Evolutionary conservation across 2,113 vertebrate species (phyloP).

Genomic region (Saguinus midas): DNA sequence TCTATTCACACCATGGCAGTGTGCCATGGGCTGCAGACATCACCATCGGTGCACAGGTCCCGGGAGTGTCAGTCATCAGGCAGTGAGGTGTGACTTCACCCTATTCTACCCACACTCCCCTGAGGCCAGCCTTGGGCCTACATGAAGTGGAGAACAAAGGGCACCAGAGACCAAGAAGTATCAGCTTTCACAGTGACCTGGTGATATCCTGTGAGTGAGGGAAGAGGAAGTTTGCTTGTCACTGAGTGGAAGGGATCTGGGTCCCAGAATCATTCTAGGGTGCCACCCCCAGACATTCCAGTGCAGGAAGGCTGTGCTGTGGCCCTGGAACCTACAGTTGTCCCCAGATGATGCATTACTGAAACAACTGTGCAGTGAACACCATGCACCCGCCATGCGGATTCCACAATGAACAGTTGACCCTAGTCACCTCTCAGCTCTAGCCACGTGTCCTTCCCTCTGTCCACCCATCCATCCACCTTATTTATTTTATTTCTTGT

Average conservation of each 20-base stretch:
- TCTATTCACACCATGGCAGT: not conserved
- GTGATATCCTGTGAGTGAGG: not conserved
- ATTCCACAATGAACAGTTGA: not conserved
- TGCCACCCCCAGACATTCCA: too few species aligned
- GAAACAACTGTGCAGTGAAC: not conserved
- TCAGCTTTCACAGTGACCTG: not conserved
- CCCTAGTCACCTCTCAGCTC: too few species aligned
- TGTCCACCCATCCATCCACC: too few species aligned
- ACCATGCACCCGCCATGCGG: not conserved
- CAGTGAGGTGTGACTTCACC: not conserved
- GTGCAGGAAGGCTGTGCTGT: not conserved
- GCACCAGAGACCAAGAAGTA: not conserved
- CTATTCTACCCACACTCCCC: not conserved
- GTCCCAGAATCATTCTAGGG: not conserved
- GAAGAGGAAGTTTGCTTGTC: not conserved
- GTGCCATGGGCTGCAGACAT: not conserved
- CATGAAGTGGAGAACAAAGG: not conserved
- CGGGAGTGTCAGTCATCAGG: rapidly evolving
- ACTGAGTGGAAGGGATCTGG: not conserved
- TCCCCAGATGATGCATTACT: not conserved
- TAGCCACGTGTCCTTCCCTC: not conserved
- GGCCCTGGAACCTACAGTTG: not conserved
- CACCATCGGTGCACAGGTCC: not conserved
- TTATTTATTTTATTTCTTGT: not conserved
- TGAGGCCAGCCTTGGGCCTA: not conserved